Evolutionary conservation across 2,888 invertebrate species (phyloP), one percentile per base, ranked within the genome.

Genomic region (Carterocephalus palaemon): DNA sequence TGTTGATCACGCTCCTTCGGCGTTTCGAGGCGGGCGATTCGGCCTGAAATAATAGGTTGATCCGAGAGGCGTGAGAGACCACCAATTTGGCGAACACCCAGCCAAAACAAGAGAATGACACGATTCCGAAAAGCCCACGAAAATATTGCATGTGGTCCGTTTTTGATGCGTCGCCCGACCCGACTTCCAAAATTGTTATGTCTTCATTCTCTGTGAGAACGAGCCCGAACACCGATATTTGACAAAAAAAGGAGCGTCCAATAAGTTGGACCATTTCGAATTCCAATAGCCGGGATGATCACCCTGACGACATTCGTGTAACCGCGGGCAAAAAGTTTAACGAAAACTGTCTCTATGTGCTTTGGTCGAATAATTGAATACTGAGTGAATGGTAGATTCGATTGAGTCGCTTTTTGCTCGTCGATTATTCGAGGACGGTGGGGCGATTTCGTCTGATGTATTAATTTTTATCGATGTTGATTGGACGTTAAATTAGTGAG

Each of bases 171-270:
- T 84, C 85, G 83, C 75, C 50, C 85, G 83, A 75, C 50, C 22
- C 59, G 62, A 62, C 66, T 67, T 62, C 69, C 70, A 70, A 78
- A 76, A 83, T 79, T 78, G 82, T 84, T 85, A 86, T 82, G 85
- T 86, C 86, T 86, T 85, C 81, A 86, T 86, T 70, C 60, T 59
- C 72, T 68, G 76, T 77, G 82, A 76, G 82, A 83, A 78, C 68
- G 64, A 62, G 52, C 52, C 53, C 53, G 62, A 65, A 64, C 63
- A 55, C 61, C 65, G 67, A 70, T 64, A 65, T 73, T 64, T 64
- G 66, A 65, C 57, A 56, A 63, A 67, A 57, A 45, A 57, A 51
- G 46, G 60, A 70, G 67, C 64, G 71, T 62, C 63, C 62, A 69
- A 74, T 68, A 66, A 68, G 61, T 67, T 60, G 57, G 57, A 61